Evolutionary conservation across 2,888 invertebrate species (phyloP), one percentile per base, ranked within the genome.

Genomic region (Girardia tigrina): DNA sequence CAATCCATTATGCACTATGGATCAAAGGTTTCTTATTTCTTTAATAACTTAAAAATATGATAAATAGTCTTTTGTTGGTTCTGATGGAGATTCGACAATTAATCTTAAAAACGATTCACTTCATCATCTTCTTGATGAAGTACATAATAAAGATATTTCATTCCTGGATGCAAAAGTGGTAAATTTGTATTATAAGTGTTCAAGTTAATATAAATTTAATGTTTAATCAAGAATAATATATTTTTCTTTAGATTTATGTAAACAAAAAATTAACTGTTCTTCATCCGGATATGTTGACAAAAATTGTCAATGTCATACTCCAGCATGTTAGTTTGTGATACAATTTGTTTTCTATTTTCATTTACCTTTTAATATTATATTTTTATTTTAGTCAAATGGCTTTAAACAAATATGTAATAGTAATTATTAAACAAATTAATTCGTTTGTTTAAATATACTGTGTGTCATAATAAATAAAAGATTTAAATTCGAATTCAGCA

Each of bases 1-100:
- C 56, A 56, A 56, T 56, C 56, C n/a, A n/a, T 56, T 4, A 56
- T 56, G 56, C 56, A 56, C n/a, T 56, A 56, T 56, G 56, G 56
- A n/a, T 16, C 56, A 56, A 56, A 56, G n/a, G 56, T 56, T 12
- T 20, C 36, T 12, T 12, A 8, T 36, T 36, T 36, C 16, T 36
- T 12, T 36, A 36, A 36, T 12, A 12, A 36, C 16, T 36, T 36
- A 16, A 12, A 36, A 12, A 36, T 36, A 12, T 36, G 8, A 12
- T 36, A 36, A 20, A 20, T 23, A 56, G 56, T 56, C 56, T 8
- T 56, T 56, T 16, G n/a, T 23, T 8, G 56, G 56, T 20, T 4
- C 4, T 8, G 56, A 56, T 16, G 56, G 56, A 56, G 20, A 56
- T 6, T n/a, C 56, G n/a, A 56, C 56, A 56, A 56, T 56, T 20